Percentiles rank a stretch among this genome's conserved stretches.
phyloP scores from a whole-genome alignment of 2,888 invertebrate species.

The Sphaerophoria taeniata region DNA sequence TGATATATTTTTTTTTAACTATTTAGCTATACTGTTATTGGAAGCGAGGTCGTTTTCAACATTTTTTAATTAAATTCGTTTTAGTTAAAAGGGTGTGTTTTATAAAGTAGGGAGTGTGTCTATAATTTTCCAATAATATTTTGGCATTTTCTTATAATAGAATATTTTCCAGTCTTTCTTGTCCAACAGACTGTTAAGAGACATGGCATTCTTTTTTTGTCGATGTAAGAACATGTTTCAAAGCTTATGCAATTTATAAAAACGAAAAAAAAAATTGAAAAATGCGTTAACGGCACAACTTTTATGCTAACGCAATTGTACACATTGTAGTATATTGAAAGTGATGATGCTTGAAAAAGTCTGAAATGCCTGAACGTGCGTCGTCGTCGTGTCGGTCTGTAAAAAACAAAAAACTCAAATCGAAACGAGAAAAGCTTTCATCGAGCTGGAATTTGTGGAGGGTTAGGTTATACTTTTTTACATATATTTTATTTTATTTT shows the following conservation, averaged over 20 bases:
- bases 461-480: background rate
- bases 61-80: too few relatives aligned
- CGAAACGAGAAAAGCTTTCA: slow-evolving; percentile 45
- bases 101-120: too few relatives aligned
- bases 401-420: background rate
- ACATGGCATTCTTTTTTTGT: background rate
- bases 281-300: slow-evolving; percentile 71
- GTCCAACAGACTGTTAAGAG: background rate
- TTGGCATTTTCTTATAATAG: too few relatives aligned
- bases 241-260: slow-evolving; percentile 58
- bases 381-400: too few relatives aligned
- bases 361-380: background rate
- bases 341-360: slow-evolving; percentile 54
- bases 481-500: slow-evolving; percentile 9
- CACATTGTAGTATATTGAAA: slow-evolving; percentile 37
- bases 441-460: slow-evolving; percentile 22
- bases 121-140: too few relatives aligned
- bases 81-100: too few relatives aligned
- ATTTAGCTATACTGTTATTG: too few relatives aligned
- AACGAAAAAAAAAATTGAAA: slow-evolving; percentile 56
- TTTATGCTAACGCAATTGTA: slow-evolving; percentile 66
- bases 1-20: too few relatives aligned
- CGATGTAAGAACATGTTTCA: slow-evolving; percentile 26
- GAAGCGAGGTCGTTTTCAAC: too few relatives aligned
- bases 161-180: background rate